Base-by-base conservation (phyloP, 2,888 invertebrate species). In the Hyppa rectilinea region DNA sequence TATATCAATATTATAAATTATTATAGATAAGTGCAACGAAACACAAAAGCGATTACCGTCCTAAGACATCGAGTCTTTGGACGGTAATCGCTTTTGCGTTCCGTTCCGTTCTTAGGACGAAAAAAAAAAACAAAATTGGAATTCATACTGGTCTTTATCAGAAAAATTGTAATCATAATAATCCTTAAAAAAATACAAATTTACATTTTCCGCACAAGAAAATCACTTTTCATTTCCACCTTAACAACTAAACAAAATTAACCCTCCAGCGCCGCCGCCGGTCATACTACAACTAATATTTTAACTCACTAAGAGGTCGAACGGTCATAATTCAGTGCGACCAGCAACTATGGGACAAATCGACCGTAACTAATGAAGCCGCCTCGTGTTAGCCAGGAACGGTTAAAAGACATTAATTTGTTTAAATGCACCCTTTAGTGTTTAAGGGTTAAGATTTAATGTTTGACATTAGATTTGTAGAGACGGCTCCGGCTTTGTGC, bases 291-390 rank as follows among this genome's bases (percentile, higher is more conserved):
- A 88, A 88, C 88, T 91, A 93, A 95, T 94, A 94, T 93, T 93
- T 94, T 91, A 91, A 89, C 88, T 81, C 80, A 85, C 82, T 85
- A 85, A 88, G 85, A 87, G 87, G 87, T 87, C 86, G 82, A 87
- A 86, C 85, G 82, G 86, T 88, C 88, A 87, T 92, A 91, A 93
- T 88, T 92, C 89, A 92, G 87, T 86, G 85, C 80, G 90, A 84
- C 89, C 90, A 87, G 85, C 80, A 89, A 82, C 90, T 90, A 88
- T 85, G 78, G 80, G 88, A 90, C 92, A 91, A 95, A 94, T 94
- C 93, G 93, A 87, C 89, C 82, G 93, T 91, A 83, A 92, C 89
- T 94, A 94, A 95, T 90, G 83, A 81, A 85, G 82, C 80, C 81
- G 75, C 84, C n/a, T 23, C 79, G 84, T 87, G 67, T 67, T 73